A percentile compares a stretch with the other conserved stretches of the same genome.
Evolutionary conservation across 2,888 invertebrate genomes (phyloP).

Genomic region (Megamerina dolium): DNA sequence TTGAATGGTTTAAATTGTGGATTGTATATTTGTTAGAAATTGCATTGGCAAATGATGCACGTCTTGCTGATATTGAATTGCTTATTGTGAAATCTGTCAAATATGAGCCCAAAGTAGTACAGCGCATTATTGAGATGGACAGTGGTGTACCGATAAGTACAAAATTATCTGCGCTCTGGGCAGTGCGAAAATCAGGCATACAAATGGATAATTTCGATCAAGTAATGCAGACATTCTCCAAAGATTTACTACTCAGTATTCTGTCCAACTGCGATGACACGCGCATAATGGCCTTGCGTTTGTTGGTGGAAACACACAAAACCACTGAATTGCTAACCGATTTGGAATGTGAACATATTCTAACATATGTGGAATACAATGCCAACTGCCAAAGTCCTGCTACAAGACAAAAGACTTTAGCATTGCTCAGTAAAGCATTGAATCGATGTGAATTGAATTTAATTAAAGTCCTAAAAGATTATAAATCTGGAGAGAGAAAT

Average conservation of each 20-base stretch:
- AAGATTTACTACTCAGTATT: slow-evolving; percentile 54
- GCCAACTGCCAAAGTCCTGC: slow-evolving; percentile 62
- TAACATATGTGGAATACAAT: slow-evolving; percentile 62
- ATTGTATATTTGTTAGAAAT: slow-evolving; percentile 35
- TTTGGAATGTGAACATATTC: slow-evolving; percentile 60
- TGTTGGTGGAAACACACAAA: slow-evolving; percentile 69
- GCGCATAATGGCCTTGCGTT: slow-evolving; percentile 60
- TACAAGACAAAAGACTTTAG: slow-evolving; percentile 58
- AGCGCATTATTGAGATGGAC: slow-evolving; percentile 25
- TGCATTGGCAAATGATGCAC: slow-evolving; percentile 23
- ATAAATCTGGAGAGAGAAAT: slow-evolving; percentile 10
- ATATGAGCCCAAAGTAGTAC: slow-evolving; percentile 31
- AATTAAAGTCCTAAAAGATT: slow-evolving; percentile 26
- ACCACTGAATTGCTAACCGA: slow-evolving; percentile 60
- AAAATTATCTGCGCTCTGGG: slow-evolving; percentile 43
- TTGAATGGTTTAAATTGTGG: slow-evolving; percentile 53
- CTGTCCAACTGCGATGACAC: slow-evolving; percentile 53
- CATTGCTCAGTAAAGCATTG: slow-evolving; percentile 59
- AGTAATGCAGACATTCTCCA: slow-evolving; percentile 51
- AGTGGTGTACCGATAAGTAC: slow-evolving; percentile 32
- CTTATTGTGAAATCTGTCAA: slow-evolving; percentile 41
- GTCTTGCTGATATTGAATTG: slow-evolving; percentile 33
- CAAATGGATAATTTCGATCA: slow-evolving; percentile 24
- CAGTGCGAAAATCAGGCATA: slow-evolving; percentile 50
- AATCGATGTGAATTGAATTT: slow-evolving; percentile 53